Evolutionary conservation across 2,797 vertebrate species (phyloP).

Genomic region (Gobionotothen gibberifrons): DNA sequence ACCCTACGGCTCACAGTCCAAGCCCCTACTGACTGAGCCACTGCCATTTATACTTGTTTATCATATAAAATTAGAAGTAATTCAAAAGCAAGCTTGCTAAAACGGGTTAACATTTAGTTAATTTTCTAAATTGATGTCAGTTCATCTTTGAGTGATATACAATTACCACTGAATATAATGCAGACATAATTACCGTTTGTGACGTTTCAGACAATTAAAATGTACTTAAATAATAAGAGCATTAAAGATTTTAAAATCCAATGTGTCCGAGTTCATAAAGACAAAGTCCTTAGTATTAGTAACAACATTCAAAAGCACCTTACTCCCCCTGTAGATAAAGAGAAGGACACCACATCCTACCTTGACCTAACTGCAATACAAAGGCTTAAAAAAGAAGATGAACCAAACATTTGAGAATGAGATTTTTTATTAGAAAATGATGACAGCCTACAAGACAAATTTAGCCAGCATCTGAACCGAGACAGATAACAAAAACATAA

Average conservation of each 20-base stretch:
- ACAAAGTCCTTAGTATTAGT: neutral
- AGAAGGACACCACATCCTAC: neutral
- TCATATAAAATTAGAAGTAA: neutral
- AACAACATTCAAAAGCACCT: neutral
- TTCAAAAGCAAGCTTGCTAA: neutral
- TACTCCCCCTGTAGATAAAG: neutral
- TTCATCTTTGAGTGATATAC: neutral
- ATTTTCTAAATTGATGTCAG: neutral
- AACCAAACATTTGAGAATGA: constrained; percentile 44
- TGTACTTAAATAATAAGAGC: neutral
- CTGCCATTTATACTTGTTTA: neutral
- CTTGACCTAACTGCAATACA: neutral
- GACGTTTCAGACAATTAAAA: neutral
- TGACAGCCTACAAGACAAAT: constrained; percentile 71
- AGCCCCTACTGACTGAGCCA: too few species aligned
- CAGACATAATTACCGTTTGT: neutral
- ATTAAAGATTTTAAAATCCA: neutral
- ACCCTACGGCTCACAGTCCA: too few species aligned
- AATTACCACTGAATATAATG: neutral
- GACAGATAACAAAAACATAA: constrained; percentile 44
- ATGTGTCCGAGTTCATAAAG: neutral
- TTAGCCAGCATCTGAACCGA: constrained; percentile 66
- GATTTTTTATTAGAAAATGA: constrained; percentile 83
- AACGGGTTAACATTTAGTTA: neutral
- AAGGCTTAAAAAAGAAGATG: neutral